Base-by-base conservation (phyloP, 2,113 vertebrate genomes). In the Miniopterus natalensis region DNA sequence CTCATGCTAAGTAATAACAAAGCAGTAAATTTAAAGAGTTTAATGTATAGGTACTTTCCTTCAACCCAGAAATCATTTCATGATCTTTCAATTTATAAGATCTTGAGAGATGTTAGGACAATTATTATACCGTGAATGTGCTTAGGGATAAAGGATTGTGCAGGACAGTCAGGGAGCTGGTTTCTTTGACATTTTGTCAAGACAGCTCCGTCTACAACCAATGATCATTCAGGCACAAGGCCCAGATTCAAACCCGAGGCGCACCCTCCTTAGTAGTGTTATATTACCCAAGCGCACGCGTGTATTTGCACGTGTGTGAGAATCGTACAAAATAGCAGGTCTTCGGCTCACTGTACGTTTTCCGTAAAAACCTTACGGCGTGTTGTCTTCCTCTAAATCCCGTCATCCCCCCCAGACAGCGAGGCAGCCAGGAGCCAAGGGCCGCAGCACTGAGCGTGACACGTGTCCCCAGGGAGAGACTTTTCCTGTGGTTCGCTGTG, bases 211-310 rank as follows among this genome's bases (percentile, higher is more conserved):
- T 45, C 13, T 11, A 10, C 5, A 59, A 42, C 18, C 14, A 15
- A 29, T 25, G 45, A 8, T n/a, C 6, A 47, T 53, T 40, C 20
- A 29, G 20, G 3, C 77, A 29, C 63, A 5, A 29, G 40, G 15
- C 71, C 17, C 21, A 66, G 8, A 27, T 2, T n/a, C 21, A 40
- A 74, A 1, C 1, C 7, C 27, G 1, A 40, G 8, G 74, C 0
- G 1, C 13, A 15, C 18, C 13, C 3, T 20, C 47, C 88, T 49
- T 42, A 59, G 12, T 23, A 78, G 21, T 29, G 36, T 36, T 36
- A 36, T 36, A 36, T 36, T 36, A 36, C 0, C 5, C 31, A 0
- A 1, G 1, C 21, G 2, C 18, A 0, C 61, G 14, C 23, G 13
- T 86, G 11, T 27, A 18, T 71, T 17, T 49, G 53, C 6, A 23